Percentiles rank a stretch among this genome's conserved stretches.
These are phyloP conservation scores for Leucoma salicis DNA, from an alignment of 2,888 invertebrate genomes.

Conservation along the genomic window DNA sequence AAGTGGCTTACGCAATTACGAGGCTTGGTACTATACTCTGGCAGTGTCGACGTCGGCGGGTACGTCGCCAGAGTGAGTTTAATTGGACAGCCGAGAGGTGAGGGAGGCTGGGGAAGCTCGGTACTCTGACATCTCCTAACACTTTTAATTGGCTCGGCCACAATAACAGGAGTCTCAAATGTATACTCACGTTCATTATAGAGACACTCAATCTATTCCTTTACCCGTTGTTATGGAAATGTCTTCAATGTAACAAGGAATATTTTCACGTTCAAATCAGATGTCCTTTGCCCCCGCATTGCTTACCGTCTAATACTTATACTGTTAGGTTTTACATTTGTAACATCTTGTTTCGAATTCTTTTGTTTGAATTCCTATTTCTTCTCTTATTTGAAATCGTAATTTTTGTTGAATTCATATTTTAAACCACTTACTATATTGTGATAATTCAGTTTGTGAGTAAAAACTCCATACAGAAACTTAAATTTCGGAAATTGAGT, in stretches of 20 bases:
- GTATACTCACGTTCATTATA: slow-evolving; percentile 61
- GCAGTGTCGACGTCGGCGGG: slow-evolving; percentile 37
- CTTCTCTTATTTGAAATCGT: no score
- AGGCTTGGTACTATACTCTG: slow-evolving; percentile 50
- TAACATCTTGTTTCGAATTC: no score
- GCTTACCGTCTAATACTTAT: no score
- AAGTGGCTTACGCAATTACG: slow-evolving; percentile 77
- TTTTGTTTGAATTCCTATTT: no score
- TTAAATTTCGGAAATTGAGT: no score
- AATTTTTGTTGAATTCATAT: no score
- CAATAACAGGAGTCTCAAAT: slow-evolving; percentile 66
- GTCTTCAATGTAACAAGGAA: background rate
- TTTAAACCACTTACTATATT: no score
- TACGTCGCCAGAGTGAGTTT: slow-evolving; percentile 58
- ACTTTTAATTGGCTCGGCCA: slow-evolving; percentile 76
- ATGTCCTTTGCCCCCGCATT: no score
- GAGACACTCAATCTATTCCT: slow-evolving; percentile 50
- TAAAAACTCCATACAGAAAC: no score
- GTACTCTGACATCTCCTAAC: slow-evolving; percentile 48
- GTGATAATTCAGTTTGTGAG: no score
- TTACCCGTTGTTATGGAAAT: slow-evolving; percentile 35
- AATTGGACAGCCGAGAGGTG: slow-evolving; percentile 68
- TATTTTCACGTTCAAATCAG: no score
- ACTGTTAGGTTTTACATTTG: no score
- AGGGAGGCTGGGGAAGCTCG: slow-evolving; percentile 35